phyloP scores from a whole-genome alignment of 2,888 invertebrate genomes.

The Hesperia comma region DNA sequence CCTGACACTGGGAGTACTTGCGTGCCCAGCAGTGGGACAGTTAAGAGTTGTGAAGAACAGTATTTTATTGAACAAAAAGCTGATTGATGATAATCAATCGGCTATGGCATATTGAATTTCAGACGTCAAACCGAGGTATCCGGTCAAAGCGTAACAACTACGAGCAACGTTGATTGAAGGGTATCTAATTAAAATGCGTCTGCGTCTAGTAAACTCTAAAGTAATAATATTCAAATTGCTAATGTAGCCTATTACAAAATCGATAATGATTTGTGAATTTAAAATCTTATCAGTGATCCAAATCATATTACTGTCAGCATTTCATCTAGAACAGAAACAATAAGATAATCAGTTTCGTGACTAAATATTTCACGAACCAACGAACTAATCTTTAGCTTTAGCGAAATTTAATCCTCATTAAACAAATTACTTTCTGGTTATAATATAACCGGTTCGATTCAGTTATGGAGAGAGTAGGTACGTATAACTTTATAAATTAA shows the following conservation, averaged over 20 bases:
- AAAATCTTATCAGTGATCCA: neutral
- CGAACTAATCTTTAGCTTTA: constrained; percentile 9
- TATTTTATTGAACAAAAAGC: no score
- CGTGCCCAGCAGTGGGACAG: no score
- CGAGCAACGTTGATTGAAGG: no score
- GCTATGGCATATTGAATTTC: no score
- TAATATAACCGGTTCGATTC: neutral
- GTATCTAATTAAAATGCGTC: no score
- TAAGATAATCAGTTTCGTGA: constrained; percentile 1
- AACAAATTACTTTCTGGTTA: neutral
- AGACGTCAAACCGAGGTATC: no score
- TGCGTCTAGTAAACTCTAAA: no score
- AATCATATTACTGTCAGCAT: constrained; percentile 1
- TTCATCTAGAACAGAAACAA: neutral
- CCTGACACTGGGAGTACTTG: no score
- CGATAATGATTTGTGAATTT: neutral
- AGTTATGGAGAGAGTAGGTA: neutral
- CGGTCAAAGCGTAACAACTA: no score
- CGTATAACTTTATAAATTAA: neutral
- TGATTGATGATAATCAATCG: no score
- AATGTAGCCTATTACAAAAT: neutral
- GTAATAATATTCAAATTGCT: no score
- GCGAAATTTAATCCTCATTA: constrained; percentile 2
- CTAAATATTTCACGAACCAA: neutral
- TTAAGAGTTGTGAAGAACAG: no score